phyloP scores from a whole-genome alignment of 2,888 invertebrate genomes.

The Drosophila subsilvestris region DNA sequence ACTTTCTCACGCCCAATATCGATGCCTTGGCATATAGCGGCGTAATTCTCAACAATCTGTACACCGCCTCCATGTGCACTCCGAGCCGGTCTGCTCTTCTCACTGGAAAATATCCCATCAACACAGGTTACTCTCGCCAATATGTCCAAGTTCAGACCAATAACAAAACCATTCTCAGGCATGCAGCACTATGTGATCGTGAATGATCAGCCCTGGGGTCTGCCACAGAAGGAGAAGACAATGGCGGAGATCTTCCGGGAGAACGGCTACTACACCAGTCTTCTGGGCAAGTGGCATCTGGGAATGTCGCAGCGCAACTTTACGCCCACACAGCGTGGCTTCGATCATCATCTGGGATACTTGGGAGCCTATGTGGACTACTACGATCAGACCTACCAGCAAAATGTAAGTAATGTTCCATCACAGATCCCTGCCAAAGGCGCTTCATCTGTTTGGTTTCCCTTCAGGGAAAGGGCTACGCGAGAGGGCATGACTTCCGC shows the following conservation, averaged over 20 bases:
- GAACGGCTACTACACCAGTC: conserved; percentile 91
- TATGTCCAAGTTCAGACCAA: background rate
- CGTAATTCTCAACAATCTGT: conserved; percentile 91
- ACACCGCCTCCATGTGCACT: conserved; percentile 93
- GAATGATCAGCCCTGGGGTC: conserved; percentile 89
- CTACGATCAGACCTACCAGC: conserved; percentile 87
- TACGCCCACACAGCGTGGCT: conserved; percentile 90
- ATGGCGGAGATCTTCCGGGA: conserved; percentile 89
- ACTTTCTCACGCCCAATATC: conserved; percentile 95
- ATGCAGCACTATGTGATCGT: conserved; percentile 90
- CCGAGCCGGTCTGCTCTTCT: conserved; percentile 92
- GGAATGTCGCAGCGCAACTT: conserved; percentile 88
- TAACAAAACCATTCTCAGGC: conserved; percentile 85
- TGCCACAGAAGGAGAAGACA: conserved; percentile 88
- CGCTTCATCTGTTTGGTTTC: background rate
- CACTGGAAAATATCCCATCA: conserved; percentile 94
- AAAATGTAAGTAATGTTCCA: conserved; percentile 78
- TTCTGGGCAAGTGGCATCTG: conserved; percentile 96
- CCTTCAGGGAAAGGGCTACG: conserved; percentile 54
- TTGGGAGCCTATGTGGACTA: conserved; percentile 93
- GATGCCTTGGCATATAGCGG: conserved; percentile 94
- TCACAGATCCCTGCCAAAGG: background rate
- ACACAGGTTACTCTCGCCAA: conserved; percentile 86
- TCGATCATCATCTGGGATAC: conserved; percentile 93
- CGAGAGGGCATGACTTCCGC: conserved; percentile 85